Evolutionary conservation across 2,888 invertebrate genomes (phyloP), one percentile per base, ranked within the genome.

Genomic region (Dolomedes plantarius): DNA sequence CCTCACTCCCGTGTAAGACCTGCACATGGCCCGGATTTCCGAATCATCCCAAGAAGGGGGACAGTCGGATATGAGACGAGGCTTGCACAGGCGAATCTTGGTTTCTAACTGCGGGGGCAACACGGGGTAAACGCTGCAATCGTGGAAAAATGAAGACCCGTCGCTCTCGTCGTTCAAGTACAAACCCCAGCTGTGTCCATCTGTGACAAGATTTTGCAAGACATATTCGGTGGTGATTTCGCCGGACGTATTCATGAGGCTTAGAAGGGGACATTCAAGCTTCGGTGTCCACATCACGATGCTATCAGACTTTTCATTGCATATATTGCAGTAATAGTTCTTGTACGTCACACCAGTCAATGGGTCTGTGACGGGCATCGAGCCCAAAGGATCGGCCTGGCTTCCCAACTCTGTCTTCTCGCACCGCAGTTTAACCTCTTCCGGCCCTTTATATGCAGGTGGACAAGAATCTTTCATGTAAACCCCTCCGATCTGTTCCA

Each of bases 391-490:
- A 89, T 92, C 91, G 13, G 77, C 27, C 6, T 65, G 27, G 19
- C 77, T 46, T 1, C 62, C 74, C 13, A 65, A 3, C 0, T 23
- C 16, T 2, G 39, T 64, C 9, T 87, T 87, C 89, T 89, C 88
- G 77, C 90, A 90, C 68, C 83, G 68, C 16, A 73, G 36, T 3
- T 89, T 88, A 72, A 91, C 89, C 71, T 85, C 89, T 28, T 88
- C 89, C 82, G 90, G 90, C 62, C 90, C 89, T 0, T 71, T 27
- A 91, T 92, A 92, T n/a, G 89, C 87, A 0, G 90, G 89, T 5
- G 92, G 91, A 87, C 93, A 93, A 16, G 90, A 89, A 16, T 90
- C 90, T 82, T 90, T 90, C 91, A 92, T 91, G 90, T 92, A 92
- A 19, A 92, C 90, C 3, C 91, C 91, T 6, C 91, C 91, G 85